Evolutionary conservation across 1,140 invertebrate genomes (phyloP).

Genomic region (Aphaenogaster ashmeadi): DNA sequence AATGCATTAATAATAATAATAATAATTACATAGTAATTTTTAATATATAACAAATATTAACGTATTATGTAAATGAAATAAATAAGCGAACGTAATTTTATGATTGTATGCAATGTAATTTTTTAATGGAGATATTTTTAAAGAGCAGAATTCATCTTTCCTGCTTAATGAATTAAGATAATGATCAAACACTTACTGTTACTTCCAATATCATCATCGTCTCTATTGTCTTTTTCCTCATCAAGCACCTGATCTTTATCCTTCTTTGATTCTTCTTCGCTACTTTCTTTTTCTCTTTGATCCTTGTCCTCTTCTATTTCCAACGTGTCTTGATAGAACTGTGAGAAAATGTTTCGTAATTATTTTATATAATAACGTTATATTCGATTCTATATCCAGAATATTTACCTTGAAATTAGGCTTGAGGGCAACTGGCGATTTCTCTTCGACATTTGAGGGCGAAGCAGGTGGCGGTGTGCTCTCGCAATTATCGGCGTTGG

Average conservation of each 20-base stretch:
- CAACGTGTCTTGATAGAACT: slow-evolving; percentile 97
- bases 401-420: slow-evolving; percentile 87
- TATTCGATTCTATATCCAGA: neutral
- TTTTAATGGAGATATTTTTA: neutral
- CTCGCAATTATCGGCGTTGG: slow-evolving; percentile 83
- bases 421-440: slow-evolving; percentile 87
- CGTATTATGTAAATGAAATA: slow-evolving; percentile 16
- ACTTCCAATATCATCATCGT: slow-evolving; percentile 77
- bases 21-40: slow-evolving; percentile 1
- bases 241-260: slow-evolving; percentile 77
- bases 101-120: neutral
- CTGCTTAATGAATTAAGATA: neutral
- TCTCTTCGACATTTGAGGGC: slow-evolving; percentile 86
- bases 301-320: slow-evolving; percentile 90
- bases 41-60: neutral
- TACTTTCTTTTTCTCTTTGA: slow-evolving; percentile 82
- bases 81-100: neutral
- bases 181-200: slow-evolving; percentile 74
- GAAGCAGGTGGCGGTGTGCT: slow-evolving; percentile 84
- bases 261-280: slow-evolving; percentile 82
- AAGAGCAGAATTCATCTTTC: neutral
- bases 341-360: slow-evolving; percentile 71
- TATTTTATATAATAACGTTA: slow-evolving; percentile 10
- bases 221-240: slow-evolving; percentile 80
- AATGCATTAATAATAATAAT: neutral